Evolutionary conservation across 2,113 vertebrate genomes (phyloP).

Genomic region (Chamaetylas fuelleborni): DNA sequence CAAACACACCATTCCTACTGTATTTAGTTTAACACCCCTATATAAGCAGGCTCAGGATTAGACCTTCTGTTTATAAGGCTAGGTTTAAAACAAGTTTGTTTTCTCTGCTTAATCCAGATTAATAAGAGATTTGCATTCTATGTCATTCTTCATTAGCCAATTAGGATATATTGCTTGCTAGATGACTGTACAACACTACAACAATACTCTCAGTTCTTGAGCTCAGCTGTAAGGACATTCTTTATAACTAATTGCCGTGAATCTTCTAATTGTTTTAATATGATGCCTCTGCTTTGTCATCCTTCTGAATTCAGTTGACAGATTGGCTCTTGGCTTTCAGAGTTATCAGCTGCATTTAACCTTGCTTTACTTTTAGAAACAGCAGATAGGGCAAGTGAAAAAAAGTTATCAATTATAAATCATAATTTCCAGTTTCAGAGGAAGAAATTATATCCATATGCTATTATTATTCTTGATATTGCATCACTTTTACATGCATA

Average conservation of each 20-base stretch:
- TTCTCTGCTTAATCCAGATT: slow-evolving; percentile 59
- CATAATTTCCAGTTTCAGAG: not conserved
- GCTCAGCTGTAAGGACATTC: not conserved
- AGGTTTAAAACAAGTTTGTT: slow-evolving; percentile 54
- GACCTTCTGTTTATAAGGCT: slow-evolving; percentile 43
- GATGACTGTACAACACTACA: not conserved
- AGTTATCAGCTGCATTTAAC: not conserved
- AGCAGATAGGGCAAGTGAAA: not conserved
- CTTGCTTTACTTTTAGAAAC: not conserved
- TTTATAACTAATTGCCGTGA: not conserved
- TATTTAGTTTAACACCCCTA: slow-evolving; percentile 38
- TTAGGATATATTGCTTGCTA: not conserved
- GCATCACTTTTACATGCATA: not conserved
- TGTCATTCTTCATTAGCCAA: slow-evolving; percentile 45
- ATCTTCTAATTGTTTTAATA: not conserved
- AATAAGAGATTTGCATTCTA: slow-evolving; percentile 50
- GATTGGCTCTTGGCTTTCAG: not conserved
- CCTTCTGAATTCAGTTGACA: not conserved
- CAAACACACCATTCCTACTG: slow-evolving; percentile 24
- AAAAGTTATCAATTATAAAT: not conserved
- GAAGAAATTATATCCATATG: not conserved
- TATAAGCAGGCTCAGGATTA: slow-evolving; percentile 55
- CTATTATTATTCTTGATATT: not conserved
- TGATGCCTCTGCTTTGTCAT: not conserved
- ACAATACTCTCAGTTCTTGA: not conserved